These are phyloP conservation scores for Elephantulus edwardii DNA, from an alignment of 2,113 vertebrate species.

Conservation along the genomic window DNA sequence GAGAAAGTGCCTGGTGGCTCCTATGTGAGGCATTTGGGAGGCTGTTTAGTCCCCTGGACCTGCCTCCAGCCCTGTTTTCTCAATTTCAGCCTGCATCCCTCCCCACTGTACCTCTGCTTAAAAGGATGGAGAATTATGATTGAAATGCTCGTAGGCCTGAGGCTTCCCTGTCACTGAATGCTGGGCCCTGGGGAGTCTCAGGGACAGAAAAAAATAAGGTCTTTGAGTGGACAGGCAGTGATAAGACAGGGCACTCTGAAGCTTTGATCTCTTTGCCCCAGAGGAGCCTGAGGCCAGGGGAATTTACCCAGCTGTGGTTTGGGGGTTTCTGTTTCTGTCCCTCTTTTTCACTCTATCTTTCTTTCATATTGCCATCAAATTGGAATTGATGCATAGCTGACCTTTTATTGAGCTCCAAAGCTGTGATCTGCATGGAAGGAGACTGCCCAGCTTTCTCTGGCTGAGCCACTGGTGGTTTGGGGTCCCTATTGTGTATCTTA, in stretches of 20 bases:
- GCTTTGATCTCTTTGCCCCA: not conserved
- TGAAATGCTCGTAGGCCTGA: not conserved
- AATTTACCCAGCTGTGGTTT: too few relatives aligned
- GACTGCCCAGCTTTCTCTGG: too few relatives aligned
- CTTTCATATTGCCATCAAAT: too few relatives aligned
- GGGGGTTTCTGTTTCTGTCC: too few relatives aligned
- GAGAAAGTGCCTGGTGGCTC: not conserved
- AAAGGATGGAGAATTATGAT: constrained; percentile 9
- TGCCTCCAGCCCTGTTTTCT: not conserved
- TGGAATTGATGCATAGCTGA: too few relatives aligned
- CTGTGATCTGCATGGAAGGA: too few relatives aligned
- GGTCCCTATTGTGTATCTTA: not conserved
- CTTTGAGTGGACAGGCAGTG: constrained; percentile 31
- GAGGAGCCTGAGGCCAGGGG: not conserved
- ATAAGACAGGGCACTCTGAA: not conserved
- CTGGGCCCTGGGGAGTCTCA: not conserved
- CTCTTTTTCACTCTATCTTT: too few relatives aligned
- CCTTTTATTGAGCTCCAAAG: too few relatives aligned
- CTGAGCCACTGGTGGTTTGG: too few relatives aligned
- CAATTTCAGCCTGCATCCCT: not conserved
- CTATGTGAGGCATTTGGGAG: not conserved
- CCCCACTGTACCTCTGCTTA: not conserved
- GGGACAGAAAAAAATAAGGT: not conserved
- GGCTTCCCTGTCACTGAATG: constrained; percentile 13
- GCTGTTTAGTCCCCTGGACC: not conserved